phyloP scores from a whole-genome alignment of 2,113 vertebrate genomes.

The Callithrix jacchus region DNA sequence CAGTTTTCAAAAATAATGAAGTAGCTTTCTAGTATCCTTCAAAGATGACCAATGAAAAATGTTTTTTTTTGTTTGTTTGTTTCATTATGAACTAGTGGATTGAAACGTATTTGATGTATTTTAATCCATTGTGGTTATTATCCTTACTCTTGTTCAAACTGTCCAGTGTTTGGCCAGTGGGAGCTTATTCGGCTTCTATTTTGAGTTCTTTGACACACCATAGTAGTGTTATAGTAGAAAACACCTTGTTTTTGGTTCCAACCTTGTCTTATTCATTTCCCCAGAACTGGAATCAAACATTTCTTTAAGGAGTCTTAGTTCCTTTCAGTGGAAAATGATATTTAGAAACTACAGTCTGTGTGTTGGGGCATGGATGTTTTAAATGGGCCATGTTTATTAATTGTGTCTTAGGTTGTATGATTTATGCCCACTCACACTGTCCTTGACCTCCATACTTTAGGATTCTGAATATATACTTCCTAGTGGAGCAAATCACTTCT shows the following conservation, averaged over 20 bases:
- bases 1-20: conserved; percentile 24
- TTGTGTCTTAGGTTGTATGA: not conserved
- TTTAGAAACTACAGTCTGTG: not conserved
- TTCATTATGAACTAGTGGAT: conserved; percentile 30
- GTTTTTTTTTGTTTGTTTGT: conserved; percentile 20
- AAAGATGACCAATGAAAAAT: not conserved
- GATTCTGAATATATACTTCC: not conserved
- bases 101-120: conserved; percentile 35
- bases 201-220: not conserved
- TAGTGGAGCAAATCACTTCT: not conserved
- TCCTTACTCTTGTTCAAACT: not conserved
- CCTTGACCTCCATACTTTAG: not conserved
- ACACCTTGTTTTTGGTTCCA: not conserved
- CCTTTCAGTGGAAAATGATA: conserved; percentile 12
- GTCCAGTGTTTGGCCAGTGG: not conserved
- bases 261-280: not conserved
- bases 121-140: conserved; percentile 7
- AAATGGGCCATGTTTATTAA: not conserved
- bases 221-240: not conserved
- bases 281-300: not conserved
- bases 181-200: conserved; percentile 10
- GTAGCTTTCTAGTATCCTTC: not conserved
- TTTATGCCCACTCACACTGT: not conserved
- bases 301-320: conserved; percentile 14
- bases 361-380: not conserved